These are phyloP conservation scores for Drosophila incognita DNA, from an alignment of 2,888 invertebrate species.

Conservation along the genomic window DNA sequence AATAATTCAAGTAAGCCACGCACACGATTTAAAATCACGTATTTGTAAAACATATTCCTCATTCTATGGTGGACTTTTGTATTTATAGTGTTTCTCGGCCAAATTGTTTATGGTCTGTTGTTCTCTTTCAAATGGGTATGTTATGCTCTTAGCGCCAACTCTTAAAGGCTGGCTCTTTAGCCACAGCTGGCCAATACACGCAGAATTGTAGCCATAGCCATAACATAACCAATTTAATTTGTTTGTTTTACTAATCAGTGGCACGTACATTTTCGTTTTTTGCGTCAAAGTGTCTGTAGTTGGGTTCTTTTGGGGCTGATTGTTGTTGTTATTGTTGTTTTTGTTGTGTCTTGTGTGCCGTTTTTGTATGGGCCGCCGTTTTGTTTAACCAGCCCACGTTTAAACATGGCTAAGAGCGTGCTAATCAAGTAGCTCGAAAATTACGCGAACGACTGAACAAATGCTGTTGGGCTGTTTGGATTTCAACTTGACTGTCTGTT, in stretches of 20 bases:
- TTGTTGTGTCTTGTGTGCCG: constrained; percentile 34
- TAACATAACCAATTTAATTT: constrained; percentile 68
- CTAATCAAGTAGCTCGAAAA: constrained; percentile 75
- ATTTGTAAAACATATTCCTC: neutral
- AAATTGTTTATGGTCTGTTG: neutral
- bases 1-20: neutral
- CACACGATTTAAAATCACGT: neutral
- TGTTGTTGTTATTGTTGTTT: constrained; percentile 27
- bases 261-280: constrained; percentile 71
- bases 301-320: constrained; percentile 47
- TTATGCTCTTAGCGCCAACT: constrained; percentile 27
- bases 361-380: constrained; percentile 52
- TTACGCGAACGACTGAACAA: constrained; percentile 73
- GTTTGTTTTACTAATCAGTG: constrained; percentile 79
- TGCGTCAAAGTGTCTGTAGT: constrained; percentile 68
- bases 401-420: constrained; percentile 77
- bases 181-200: constrained; percentile 7
- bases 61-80: neutral
- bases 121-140: constrained; percentile 3
- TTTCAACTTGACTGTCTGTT: constrained; percentile 30
- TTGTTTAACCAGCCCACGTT: constrained; percentile 77
- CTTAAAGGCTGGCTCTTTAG: constrained; percentile 28
- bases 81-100: neutral
- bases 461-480: constrained; percentile 43
- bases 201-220: constrained; percentile 2